phyloP scores from a whole-genome alignment of 1,140 invertebrate genomes.

The Penaeus vannamei region DNA sequence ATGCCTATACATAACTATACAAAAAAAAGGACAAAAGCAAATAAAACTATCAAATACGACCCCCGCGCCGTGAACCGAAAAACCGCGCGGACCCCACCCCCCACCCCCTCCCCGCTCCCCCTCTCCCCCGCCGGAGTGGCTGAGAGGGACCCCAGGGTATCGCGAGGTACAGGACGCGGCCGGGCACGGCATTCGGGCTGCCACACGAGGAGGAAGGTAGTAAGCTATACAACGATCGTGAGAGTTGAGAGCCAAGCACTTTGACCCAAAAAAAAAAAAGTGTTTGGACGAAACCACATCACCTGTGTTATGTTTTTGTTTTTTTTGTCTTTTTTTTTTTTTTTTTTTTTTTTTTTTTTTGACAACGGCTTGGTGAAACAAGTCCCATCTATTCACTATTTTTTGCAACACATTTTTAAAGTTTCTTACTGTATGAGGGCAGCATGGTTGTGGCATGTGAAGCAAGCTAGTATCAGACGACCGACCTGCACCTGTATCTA shows the following conservation, averaged over 20 bases:
- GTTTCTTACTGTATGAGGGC: constrained; percentile 44
- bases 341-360: constrained; percentile 25
- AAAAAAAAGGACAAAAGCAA: no score
- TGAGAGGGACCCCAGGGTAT: no score
- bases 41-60: no score
- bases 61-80: no score
- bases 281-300: no score
- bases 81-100: no score
- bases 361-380: background rate
- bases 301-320: no score
- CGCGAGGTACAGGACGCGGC: background rate
- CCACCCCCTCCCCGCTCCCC: no score
- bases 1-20: no score
- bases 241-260: constrained; percentile 9
- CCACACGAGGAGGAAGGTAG: constrained; percentile 61
- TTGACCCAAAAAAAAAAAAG: no score
- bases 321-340: no score
- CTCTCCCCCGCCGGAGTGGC: no score
- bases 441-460: constrained; percentile 60
- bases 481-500: constrained; percentile 44
- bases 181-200: constrained; percentile 33
- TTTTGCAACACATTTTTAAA: constrained; percentile 18
- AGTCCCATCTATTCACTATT: constrained; percentile 16
- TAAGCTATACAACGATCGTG: constrained; percentile 9
- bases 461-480: constrained; percentile 21